Conservation (phyloP, 2,113 vertebrate species). For the Colistium nudipinnis region DNA sequence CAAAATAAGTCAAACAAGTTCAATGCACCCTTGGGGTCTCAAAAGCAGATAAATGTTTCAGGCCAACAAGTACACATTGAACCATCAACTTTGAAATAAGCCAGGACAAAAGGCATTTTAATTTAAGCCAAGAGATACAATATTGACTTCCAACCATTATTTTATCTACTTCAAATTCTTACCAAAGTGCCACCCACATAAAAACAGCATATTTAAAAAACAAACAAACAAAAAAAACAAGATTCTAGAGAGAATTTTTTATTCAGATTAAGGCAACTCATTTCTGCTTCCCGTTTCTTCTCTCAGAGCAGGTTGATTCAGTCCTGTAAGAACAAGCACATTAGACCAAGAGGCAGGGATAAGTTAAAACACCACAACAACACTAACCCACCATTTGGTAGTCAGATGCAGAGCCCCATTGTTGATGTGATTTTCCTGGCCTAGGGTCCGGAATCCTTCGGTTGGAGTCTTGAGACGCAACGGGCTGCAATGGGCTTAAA, state of each 20-base stretch:
- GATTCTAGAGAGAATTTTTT: slow-evolving; percentile 32
- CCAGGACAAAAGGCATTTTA: neutral
- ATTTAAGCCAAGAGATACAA: neutral
- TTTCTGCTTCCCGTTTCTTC: neutral
- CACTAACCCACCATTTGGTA: slow-evolving; percentile 10
- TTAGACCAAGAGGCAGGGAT: neutral
- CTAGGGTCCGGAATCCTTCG: neutral
- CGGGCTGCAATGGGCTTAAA: slow-evolving; percentile 20
- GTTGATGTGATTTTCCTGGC: slow-evolving; percentile 16
- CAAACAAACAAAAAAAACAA: neutral
- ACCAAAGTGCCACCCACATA: neutral
- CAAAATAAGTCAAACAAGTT: slow-evolving; percentile 22
- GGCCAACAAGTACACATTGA: neutral
- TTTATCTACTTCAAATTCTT: neutral
- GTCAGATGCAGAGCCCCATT: neutral
- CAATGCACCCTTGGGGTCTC: slow-evolving; percentile 28
- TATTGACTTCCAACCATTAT: neutral
- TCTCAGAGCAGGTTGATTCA: neutral
- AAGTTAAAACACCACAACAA: neutral
- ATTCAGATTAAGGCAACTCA: slow-evolving; percentile 26
- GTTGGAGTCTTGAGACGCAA: neutral
- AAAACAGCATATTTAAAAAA: neutral
- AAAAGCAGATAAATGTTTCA: neutral
- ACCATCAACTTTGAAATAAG: neutral
- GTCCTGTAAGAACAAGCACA: slow-evolving; percentile 43